Conservation (phyloP, 2,888 invertebrate genomes). For the Hirtodrosophila alboralis region DNA sequence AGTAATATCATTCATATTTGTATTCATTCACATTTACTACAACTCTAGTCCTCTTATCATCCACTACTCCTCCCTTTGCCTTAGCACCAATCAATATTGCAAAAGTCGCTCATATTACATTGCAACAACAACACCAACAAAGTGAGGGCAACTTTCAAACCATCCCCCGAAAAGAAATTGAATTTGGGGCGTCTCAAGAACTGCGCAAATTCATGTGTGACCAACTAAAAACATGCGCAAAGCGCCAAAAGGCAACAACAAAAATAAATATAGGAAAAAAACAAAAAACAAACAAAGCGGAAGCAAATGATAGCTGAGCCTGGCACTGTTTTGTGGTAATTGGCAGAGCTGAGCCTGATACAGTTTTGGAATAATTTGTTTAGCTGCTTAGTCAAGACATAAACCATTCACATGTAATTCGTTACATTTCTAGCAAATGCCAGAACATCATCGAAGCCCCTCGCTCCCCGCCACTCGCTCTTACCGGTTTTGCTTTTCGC, state of each 20-base stretch:
- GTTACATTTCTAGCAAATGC: slow-evolving; percentile 19
- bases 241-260: too few species aligned
- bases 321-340: too few species aligned
- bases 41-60: too few species aligned
- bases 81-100: slow-evolving; percentile 23
- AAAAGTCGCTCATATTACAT: slow-evolving; percentile 28
- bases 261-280: too few species aligned
- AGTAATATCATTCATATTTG: background rate
- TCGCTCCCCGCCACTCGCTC: too few species aligned
- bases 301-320: slow-evolving; percentile 23
- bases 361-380: slow-evolving; percentile 19
- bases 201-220: slow-evolving; percentile 43
- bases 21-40: background rate
- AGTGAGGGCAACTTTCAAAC: slow-evolving; percentile 25
- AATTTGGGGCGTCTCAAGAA: slow-evolving; percentile 12
- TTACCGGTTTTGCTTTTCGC: too few species aligned
- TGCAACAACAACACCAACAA: slow-evolving; percentile 18
- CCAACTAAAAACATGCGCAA: slow-evolving; percentile 12
- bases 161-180: slow-evolving; percentile 20
- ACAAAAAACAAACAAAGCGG: slow-evolving; percentile 12
- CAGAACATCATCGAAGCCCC: slow-evolving; percentile 16
- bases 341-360: slow-evolving; percentile 7
- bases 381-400: slow-evolving; percentile 26
- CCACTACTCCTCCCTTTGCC: background rate
- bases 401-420: slow-evolving; percentile 10